phyloP scores from a whole-genome alignment of 2,888 invertebrate genomes.

The Nymphalis urticae region DNA sequence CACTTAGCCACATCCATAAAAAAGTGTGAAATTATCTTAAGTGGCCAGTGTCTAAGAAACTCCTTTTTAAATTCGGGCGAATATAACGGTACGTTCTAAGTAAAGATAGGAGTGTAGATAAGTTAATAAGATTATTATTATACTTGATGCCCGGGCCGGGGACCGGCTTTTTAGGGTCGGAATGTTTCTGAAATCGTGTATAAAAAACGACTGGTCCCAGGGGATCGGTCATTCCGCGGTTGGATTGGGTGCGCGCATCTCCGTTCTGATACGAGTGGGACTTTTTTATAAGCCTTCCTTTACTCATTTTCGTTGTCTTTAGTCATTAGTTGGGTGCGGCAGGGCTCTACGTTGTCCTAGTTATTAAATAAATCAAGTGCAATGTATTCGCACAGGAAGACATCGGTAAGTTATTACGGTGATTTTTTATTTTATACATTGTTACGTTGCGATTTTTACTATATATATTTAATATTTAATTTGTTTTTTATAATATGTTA shows the following conservation, averaged over 20 bases:
- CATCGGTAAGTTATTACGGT: constrained; percentile 36
- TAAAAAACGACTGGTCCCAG: constrained; percentile 75
- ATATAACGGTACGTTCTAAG: constrained; percentile 78
- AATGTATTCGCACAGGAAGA: constrained; percentile 38
- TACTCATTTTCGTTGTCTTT: constrained; percentile 31
- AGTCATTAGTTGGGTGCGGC: constrained; percentile 36
- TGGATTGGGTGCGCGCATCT: constrained; percentile 73
- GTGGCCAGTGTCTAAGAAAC: constrained; percentile 69
- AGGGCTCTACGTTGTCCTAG: constrained; percentile 16
- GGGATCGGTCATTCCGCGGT: constrained; percentile 76
- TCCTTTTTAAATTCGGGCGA: constrained; percentile 69
- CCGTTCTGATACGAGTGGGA: constrained; percentile 49
- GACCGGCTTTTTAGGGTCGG: constrained; percentile 77
- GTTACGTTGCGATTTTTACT: constrained; percentile 19
- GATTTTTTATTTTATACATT: not conserved
- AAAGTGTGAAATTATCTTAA: constrained; percentile 79
- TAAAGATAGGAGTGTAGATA: constrained; percentile 79
- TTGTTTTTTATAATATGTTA: not conserved
- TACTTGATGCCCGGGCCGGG: constrained; percentile 70
- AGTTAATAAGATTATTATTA: constrained; percentile 81
- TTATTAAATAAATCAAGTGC: constrained; percentile 31
- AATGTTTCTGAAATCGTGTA: constrained; percentile 78
- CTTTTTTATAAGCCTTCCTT: constrained; percentile 22
- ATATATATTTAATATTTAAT: not conserved
- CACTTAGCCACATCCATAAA: constrained; percentile 63